Conservation (phyloP, 2,113 vertebrate genomes). For the Bubalus kerabau region DNA sequence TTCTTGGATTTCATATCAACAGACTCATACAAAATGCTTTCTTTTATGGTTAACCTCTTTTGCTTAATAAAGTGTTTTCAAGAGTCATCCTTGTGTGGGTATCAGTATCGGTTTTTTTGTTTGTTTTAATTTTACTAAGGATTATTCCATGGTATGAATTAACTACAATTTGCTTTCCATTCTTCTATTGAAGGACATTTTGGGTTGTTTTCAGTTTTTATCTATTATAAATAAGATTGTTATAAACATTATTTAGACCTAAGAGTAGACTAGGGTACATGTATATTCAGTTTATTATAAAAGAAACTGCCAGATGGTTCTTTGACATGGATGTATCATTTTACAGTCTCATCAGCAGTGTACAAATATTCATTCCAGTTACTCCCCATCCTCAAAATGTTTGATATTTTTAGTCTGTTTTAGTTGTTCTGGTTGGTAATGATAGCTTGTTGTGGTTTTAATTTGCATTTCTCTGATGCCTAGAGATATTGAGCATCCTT, state of each 20-base stretch:
- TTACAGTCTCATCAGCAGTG: background rate
- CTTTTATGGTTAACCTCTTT: background rate
- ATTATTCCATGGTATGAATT: background rate
- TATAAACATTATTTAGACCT: background rate
- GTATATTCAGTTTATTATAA: background rate
- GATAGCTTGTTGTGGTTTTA: background rate
- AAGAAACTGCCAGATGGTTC: background rate
- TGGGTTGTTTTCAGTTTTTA: background rate
- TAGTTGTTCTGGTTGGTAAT: background rate
- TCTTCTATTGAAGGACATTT: background rate
- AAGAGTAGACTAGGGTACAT: background rate
- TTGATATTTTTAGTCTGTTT: background rate
- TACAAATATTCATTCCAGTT: background rate
- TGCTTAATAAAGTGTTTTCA: background rate
- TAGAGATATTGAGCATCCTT: background rate
- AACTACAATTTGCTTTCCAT: background rate
- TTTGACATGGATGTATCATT: background rate
- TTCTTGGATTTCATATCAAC: background rate
- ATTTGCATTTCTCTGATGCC: background rate
- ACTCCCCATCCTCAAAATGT: background rate
- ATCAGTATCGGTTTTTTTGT: background rate
- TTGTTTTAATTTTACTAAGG: background rate
- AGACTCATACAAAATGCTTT: background rate
- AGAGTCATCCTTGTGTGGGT: background rate
- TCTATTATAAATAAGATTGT: background rate